Conservation (phyloP, 1,140 invertebrate species). For the Zaprionus camerounensis region DNA sequence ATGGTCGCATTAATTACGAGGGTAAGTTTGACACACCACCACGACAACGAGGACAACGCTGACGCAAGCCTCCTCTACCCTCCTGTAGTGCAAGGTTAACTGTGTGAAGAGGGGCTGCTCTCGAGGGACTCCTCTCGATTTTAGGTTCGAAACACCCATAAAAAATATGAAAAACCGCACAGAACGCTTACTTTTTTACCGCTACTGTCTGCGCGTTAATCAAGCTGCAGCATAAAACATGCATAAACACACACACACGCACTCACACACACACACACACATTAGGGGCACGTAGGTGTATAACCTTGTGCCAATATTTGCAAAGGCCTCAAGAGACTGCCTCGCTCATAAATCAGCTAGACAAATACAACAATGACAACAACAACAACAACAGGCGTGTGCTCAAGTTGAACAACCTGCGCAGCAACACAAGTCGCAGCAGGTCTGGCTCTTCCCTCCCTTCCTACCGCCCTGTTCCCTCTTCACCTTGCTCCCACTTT, state of each 20-base stretch:
- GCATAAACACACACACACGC: constrained; percentile 19
- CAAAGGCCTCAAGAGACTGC: constrained; percentile 29
- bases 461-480: background rate
- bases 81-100: background rate
- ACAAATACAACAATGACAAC: constrained; percentile 46
- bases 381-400: constrained; percentile 16
- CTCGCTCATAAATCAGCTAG: constrained; percentile 75
- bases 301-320: constrained; percentile 69
- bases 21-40: constrained; percentile 85
- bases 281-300: constrained; percentile 15
- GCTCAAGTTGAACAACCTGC: constrained; percentile 70
- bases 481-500: background rate
- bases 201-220: constrained; percentile 55
- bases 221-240: constrained; percentile 62
- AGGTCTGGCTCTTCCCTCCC: background rate
- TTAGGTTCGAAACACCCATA: constrained; percentile 42
- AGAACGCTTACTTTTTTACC: constrained; percentile 32
- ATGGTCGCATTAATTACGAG: constrained; percentile 92
- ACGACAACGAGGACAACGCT: constrained; percentile 63
- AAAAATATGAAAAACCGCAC: constrained; percentile 19
- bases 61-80: constrained; percentile 28
- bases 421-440: constrained; percentile 33
- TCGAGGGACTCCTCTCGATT: background rate
- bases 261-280: background rate
- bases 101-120: background rate